phyloP scores from a whole-genome alignment of 2,113 vertebrate genomes.

The Cygnus atratus region DNA sequence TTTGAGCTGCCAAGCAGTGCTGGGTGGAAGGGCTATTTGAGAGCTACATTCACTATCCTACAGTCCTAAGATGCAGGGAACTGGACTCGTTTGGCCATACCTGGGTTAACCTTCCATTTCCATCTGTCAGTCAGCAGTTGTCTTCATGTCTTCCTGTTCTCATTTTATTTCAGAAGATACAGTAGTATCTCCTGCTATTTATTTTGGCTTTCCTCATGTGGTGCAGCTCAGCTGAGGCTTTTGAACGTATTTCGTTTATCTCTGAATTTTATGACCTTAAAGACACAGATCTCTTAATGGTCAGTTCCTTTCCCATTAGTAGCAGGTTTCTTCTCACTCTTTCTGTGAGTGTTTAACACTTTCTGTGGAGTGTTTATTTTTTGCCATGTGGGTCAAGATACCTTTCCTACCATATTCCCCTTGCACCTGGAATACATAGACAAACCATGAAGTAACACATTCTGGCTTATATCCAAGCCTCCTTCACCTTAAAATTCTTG shows the following conservation, averaged over 20 bases:
- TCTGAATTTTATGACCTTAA: conserved; percentile 19
- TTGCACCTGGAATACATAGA: not conserved
- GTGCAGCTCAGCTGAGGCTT: not conserved
- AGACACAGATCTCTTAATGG: not conserved
- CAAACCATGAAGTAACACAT: conserved; percentile 30
- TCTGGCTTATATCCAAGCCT: not conserved
- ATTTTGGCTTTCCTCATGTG: not conserved
- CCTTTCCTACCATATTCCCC: not conserved
- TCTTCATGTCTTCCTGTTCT: not conserved
- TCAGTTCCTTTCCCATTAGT: not conserved
- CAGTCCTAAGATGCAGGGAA: not conserved
- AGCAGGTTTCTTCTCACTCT: not conserved
- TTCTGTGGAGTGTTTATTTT: not conserved
- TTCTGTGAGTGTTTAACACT: not conserved
- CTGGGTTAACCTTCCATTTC: conserved; percentile 17
- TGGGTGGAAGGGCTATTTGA: not conserved
- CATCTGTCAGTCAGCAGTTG: not conserved
- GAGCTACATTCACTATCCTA: not conserved
- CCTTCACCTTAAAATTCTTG: not conserved
- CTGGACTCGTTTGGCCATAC: not conserved
- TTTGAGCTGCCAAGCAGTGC: not conserved
- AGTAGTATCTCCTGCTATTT: not conserved
- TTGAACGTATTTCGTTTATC: not conserved
- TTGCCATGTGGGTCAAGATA: not conserved
- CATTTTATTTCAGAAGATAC: not conserved